Evolutionary conservation across 1,140 invertebrate genomes (phyloP).

Genomic region (Lucilia cuprina): DNA sequence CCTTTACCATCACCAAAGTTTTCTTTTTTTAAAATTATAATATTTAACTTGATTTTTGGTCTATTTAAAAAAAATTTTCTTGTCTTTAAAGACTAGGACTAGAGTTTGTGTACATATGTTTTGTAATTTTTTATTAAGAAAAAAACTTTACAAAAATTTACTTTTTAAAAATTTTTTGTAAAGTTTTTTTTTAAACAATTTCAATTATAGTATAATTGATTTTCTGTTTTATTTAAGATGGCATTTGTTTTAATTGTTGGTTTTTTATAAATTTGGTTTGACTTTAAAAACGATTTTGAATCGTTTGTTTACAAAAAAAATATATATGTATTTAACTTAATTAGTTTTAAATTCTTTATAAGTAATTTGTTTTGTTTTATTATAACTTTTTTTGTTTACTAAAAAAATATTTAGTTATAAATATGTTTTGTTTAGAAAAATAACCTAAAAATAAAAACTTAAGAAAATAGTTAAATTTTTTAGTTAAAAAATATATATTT

Average conservation of each 20-base stretch:
- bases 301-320: constrained; percentile 49
- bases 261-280: neutral
- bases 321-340: constrained; percentile 54
- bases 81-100: constrained; percentile 33
- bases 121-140: neutral
- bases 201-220: constrained; percentile 8
- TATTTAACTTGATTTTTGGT: constrained; percentile 8
- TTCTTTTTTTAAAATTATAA: neutral
- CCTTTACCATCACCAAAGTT: constrained; percentile 31
- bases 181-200: neutral
- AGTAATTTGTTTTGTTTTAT: constrained; percentile 36
- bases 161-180: neutral
- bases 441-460: constrained; percentile 40
- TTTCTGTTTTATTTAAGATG: neutral
- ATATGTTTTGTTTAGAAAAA: constrained; percentile 4
- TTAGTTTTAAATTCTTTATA: constrained; percentile 49
- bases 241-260: neutral
- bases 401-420: neutral
- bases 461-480: constrained; percentile 53
- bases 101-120: constrained; percentile 2
- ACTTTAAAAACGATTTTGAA: constrained; percentile 34
- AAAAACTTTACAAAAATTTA: neutral
- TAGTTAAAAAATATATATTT: constrained; percentile 44
- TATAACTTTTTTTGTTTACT: neutral
- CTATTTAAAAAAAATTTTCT: neutral